A percentile compares a stretch with the other conserved stretches of the same genome.
Conservation (phyloP, 2,797 vertebrate genomes). For the Mastacembelus armatus region DNA sequence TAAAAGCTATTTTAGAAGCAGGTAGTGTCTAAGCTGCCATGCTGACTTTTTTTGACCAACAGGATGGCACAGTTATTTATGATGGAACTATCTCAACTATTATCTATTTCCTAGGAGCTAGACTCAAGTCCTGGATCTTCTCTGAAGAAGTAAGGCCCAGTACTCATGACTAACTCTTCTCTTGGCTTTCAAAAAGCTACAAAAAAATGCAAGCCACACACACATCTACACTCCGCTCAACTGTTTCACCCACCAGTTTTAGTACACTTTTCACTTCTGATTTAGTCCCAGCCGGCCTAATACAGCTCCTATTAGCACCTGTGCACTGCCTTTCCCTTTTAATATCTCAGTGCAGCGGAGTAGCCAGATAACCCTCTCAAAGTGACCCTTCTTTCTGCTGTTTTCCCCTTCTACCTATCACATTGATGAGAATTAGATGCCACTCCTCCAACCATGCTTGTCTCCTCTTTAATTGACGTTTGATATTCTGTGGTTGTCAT, state of each 20-base stretch:
- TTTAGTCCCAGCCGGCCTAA: slow-evolving; percentile 37
- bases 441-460: slow-evolving; percentile 73
- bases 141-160: neutral
- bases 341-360: slow-evolving; percentile 50
- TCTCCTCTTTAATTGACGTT: slow-evolving; percentile 81
- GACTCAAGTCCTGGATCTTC: neutral
- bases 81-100: too few relatives aligned
- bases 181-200: neutral
- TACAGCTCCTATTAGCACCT: slow-evolving; percentile 46
- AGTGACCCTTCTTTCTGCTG: slow-evolving; percentile 61
- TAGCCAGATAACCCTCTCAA: slow-evolving; percentile 54
- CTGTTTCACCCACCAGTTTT: slow-evolving; percentile 26
- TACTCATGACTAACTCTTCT: neutral
- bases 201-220: neutral
- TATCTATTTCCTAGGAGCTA: too few relatives aligned
- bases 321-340: slow-evolving; percentile 51
- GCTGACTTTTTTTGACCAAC: too few relatives aligned
- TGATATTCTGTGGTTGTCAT: slow-evolving; percentile 84
- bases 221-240: slow-evolving; percentile 16
- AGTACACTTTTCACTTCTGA: slow-evolving; percentile 51
- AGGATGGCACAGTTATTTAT: too few relatives aligned
- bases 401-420: slow-evolving; percentile 41
- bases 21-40: too few relatives aligned
- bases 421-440: slow-evolving; percentile 80
- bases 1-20: too few relatives aligned